Base-by-base conservation (phyloP, 2,888 invertebrate species). In the Quadroppia sp. region DNA sequence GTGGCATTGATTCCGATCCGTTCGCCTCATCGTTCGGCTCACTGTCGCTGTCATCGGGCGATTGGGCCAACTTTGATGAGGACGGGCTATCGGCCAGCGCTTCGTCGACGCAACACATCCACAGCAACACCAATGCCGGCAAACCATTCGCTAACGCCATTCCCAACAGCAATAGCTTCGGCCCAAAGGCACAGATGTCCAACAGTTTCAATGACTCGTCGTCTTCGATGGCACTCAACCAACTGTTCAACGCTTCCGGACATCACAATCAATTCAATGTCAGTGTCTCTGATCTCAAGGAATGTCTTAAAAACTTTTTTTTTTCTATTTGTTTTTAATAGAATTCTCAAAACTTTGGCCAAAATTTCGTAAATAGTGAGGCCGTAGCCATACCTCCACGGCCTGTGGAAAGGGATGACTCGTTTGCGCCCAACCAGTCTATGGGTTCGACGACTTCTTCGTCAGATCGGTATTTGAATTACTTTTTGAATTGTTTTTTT, bases 1-100 rank as follows among this genome's bases (percentile, higher is more conserved):
- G n/a, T 6, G 7, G 50, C 20, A 7, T 40, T 56, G 20, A 9
- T 6, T 13, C n/a, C 15, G 71, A 71, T 32, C 53, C 71, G 1
- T 71, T 48, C 15, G 48, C 30, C 20, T 32, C 30, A 28, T 48
- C 50, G 4, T 50, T 50, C 36, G 71, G 71, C 3, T 50, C 53
- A 6, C 9, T 32, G n/a, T 56, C 50, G n/a, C 25, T 64, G 3
- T 72, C 74, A 23, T 70, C 74, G 15, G 50, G 40, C 25, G 74
- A 70, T 36, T 74, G 74, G 74, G 74, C 74, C 25, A 71, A 74
- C 59, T 74, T 74, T 36, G 74, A 74, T 74, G 74, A 74, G 32
- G 74, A 74, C 50, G 20, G 50, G 3, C 50, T 48, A 6, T 50
- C 53, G n/a, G 20, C 20, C 20, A 30, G 25, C 15, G 20, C 48